phyloP scores from a whole-genome alignment of 2,113 vertebrate genomes.

The Orycteropus afer region DNA sequence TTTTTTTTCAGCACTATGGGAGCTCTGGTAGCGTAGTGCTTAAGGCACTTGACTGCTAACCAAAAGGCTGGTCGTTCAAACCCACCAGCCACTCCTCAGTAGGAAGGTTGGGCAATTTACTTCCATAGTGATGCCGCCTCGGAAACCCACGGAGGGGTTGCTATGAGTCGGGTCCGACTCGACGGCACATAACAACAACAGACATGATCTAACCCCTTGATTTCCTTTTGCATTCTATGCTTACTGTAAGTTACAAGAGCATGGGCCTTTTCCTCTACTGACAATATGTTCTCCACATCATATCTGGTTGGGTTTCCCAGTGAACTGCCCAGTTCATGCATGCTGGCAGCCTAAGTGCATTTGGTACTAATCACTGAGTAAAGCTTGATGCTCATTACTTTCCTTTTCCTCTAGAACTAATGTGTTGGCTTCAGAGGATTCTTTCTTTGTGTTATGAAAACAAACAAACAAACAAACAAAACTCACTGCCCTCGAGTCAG shows the following conservation, averaged over 20 bases:
- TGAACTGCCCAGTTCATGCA: background rate
- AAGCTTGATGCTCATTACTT: background rate
- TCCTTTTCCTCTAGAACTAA: conserved; percentile 28
- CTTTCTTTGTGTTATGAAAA: background rate
- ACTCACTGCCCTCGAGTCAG: background rate
- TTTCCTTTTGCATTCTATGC: background rate
- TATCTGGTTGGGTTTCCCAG: background rate
- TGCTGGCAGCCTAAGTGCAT: background rate
- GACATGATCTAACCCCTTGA: no score
- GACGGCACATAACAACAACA: no score
- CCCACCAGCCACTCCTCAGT: no score
- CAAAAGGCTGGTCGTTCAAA: no score
- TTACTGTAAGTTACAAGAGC: background rate
- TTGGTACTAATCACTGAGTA: background rate
- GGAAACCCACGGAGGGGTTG: no score
- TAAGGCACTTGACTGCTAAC: no score
- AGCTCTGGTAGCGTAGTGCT: no score
- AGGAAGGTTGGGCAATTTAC: no score
- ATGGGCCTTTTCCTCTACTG: accelerated
- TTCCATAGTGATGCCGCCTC: no score
- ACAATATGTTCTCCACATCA: accelerated
- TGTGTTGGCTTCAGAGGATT: background rate
- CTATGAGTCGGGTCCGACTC: no score
- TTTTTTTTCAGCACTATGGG: no score
- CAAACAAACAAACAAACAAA: no score